Evolutionary conservation across 2,888 invertebrate genomes (phyloP).

Genomic region (Hetaerina titia): DNA sequence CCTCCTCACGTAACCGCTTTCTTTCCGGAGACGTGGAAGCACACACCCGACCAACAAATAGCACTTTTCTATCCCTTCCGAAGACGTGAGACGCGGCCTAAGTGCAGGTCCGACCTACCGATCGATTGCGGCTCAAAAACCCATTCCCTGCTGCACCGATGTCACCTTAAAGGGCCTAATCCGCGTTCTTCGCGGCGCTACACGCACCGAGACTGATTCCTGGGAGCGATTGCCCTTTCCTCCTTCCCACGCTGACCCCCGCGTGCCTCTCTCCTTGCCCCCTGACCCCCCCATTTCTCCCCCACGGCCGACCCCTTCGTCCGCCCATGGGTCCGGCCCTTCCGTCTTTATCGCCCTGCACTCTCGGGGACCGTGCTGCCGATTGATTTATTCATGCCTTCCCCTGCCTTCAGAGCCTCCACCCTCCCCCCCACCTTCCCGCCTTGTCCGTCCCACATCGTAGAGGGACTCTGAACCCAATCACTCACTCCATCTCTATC

Average conservation of each 20-base stretch:
- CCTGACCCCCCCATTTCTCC: neutral
- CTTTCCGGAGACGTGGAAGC: neutral
- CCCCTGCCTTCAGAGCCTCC: neutral
- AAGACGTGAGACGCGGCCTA: neutral
- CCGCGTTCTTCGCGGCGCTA: neutral
- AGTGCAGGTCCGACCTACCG: neutral
- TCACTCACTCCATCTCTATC: slow-evolving; percentile 50
- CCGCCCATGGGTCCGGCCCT: neutral
- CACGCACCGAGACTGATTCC: neutral
- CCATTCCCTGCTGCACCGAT: neutral
- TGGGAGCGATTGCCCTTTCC: neutral
- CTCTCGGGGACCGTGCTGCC: slow-evolving; percentile 11
- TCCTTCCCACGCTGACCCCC: neutral
- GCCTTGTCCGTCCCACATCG: slow-evolving; percentile 3
- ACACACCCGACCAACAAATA: neutral
- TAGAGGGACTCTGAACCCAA: slow-evolving; percentile 6
- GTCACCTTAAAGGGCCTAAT: neutral
- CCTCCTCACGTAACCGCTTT: neutral
- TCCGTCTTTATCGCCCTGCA: slow-evolving; percentile 47
- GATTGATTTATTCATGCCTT: slow-evolving; percentile 61
- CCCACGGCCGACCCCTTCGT: neutral
- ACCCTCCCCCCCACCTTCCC: neutral
- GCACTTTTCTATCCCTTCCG: neutral
- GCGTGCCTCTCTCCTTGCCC: neutral
- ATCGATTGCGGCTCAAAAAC: neutral